Percentiles rank a stretch among this genome's conserved stretches.
phyloP scores from a whole-genome alignment of 2,113 vertebrate genomes.

The Psephotus haematonotus region DNA sequence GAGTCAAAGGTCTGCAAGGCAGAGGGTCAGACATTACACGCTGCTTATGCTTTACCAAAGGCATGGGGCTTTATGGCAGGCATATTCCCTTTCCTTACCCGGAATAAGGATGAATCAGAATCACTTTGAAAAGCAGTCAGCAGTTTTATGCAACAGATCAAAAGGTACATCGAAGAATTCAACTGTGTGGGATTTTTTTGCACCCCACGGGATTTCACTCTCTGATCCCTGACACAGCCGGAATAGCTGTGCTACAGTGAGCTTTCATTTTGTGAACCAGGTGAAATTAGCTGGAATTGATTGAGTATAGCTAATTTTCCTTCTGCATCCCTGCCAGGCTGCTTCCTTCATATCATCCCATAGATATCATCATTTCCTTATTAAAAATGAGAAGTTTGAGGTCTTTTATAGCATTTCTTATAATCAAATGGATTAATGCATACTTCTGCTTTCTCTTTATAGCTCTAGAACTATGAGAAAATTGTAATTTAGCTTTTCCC shows the following conservation, averaged over 20 bases:
- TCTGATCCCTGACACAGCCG: not conserved
- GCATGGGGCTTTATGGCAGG: not conserved
- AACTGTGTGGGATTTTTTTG: not conserved
- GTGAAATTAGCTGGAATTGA: not conserved
- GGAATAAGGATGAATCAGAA: not conserved
- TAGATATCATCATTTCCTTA: not conserved
- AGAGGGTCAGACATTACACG: not conserved
- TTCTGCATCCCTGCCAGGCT: not conserved
- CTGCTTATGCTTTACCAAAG: fast-evolving
- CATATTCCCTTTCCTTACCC: not conserved
- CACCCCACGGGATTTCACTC: not conserved
- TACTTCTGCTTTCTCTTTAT: not conserved
- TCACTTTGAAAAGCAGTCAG: not conserved
- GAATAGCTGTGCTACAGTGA: not conserved
- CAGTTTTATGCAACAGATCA: not conserved
- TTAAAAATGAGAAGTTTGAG: not conserved
- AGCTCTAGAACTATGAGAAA: not conserved
- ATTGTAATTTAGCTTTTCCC: not conserved
- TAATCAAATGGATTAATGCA: not conserved
- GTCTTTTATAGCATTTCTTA: not conserved
- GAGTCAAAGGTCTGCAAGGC: constrained; percentile 78
- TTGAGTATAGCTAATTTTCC: not conserved
- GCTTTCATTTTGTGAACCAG: not conserved
- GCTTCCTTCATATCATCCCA: not conserved
- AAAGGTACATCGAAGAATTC: not conserved